These are phyloP conservation scores for Sardina pilchardus DNA, from an alignment of 2,113 vertebrate genomes.

Conservation along the genomic window DNA sequence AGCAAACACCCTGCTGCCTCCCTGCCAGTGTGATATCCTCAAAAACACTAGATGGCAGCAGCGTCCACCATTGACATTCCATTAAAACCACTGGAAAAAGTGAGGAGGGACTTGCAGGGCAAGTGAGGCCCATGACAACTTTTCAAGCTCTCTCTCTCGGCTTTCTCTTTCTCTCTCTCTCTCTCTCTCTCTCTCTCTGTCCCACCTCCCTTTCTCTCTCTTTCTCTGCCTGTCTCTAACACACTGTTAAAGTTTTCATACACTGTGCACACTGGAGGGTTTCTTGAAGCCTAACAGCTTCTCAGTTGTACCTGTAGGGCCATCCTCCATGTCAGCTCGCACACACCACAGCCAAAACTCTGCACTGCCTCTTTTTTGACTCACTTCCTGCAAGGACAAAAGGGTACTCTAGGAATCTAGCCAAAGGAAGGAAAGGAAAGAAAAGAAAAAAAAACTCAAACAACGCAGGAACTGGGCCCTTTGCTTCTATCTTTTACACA, in stretches of 20 bases:
- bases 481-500: conserved; percentile 53
- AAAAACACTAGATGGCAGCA: conserved; percentile 73
- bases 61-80: conserved; percentile 35
- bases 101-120: conserved; percentile 37
- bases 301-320: conserved; percentile 41
- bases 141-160: conserved; percentile 12
- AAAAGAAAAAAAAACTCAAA: conserved; percentile 37
- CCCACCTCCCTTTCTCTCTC: background rate
- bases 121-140: conserved; percentile 49
- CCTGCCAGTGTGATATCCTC: conserved; percentile 19
- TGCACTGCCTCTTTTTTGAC: conserved; percentile 24
- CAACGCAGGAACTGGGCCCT: conserved; percentile 22
- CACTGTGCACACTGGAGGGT: background rate
- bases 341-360: background rate
- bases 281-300: background rate
- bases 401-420: conserved; percentile 51
- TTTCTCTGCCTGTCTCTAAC: background rate
- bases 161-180: conserved; percentile 28
- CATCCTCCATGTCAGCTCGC: conserved; percentile 21
- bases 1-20: background rate
- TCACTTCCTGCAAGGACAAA: conserved; percentile 62
- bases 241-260: background rate
- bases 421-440: conserved; percentile 57
- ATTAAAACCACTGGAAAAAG: conserved; percentile 34
- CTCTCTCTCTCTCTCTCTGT: background rate